phyloP scores from a whole-genome alignment of 92 coral and sea anemone species.

The Actinernus sp. region DNA sequence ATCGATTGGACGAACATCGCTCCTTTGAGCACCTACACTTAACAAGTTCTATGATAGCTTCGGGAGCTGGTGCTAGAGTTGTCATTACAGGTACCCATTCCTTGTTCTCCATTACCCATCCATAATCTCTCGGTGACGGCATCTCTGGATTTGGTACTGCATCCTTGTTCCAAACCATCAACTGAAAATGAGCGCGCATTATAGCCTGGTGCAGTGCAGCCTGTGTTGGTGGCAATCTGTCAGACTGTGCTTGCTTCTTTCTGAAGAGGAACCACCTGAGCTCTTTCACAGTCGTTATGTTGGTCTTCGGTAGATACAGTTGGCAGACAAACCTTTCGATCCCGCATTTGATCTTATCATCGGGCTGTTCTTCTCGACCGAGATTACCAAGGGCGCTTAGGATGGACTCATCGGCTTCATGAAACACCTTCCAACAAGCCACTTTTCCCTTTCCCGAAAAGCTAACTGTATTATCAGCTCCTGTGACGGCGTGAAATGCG shows the following conservation, averaged over 20 bases:
- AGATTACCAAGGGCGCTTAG: constrained; percentile 18
- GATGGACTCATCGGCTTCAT: constrained; percentile 8
- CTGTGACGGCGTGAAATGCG: constrained; percentile 29
- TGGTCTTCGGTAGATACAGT: constrained; percentile 9
- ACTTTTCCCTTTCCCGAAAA: constrained; percentile 10
- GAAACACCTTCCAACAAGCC: constrained; percentile 16
- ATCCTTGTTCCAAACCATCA: constrained; percentile 46
- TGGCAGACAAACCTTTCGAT: constrained; percentile 52
- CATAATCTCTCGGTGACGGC: constrained; percentile 36
- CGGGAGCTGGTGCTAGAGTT: constrained; percentile 25
- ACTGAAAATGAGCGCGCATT: constrained; percentile 34
- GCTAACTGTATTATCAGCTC: constrained; percentile 8
- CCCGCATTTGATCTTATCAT: neutral
- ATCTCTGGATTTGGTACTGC: constrained; percentile 35
- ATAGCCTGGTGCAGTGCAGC: constrained; percentile 38
- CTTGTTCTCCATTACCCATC: constrained; percentile 48
- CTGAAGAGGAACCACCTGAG: constrained; percentile 38
- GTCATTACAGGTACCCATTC: constrained; percentile 47
- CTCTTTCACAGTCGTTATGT: constrained; percentile 5
- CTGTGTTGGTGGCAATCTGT: constrained; percentile 30
- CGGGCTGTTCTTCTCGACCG: constrained; percentile 5
- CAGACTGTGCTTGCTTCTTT: constrained; percentile 46
- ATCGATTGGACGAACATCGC: neutral
- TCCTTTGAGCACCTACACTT: constrained; percentile 10
- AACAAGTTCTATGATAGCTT: constrained; percentile 55